Evolutionary conservation across 2,113 vertebrate genomes (phyloP), one percentile per base, ranked within the genome.

Genomic region (Hippocampus abdominalis): DNA sequence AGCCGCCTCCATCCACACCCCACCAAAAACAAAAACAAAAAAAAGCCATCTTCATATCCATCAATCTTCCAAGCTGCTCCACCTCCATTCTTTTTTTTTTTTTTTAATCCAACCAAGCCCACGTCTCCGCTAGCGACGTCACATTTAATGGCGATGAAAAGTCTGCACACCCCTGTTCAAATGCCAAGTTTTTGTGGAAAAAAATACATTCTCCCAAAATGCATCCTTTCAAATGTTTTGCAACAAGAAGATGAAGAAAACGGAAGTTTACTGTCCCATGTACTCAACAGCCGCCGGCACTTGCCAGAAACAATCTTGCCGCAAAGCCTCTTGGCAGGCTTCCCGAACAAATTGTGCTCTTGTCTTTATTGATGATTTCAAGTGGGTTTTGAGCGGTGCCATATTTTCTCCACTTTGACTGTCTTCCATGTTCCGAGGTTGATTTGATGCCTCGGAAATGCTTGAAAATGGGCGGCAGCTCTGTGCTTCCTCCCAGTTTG

Each of bases 1-100:
- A 73, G 63, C 85, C 85, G 89, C 81, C 79, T 79, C 81, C 84
- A 61, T 79, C 42, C 46, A 20, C 42, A 64, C n/a, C n/a, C 39
- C 39, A 39, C 16, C 3, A 21, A 42, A 62, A 32, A 39, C 21
- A 16, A 36, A 36, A 18, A 32, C 4, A 8, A 39, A 21, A 39
- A 51, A 75, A 62, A 42, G 1, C 20, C 39, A 18, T 66, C 21
- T 74, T 73, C 59, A 69, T 59, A 32, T 61, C 65, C 48, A 62
- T 74, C 74, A 64, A 25, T 68, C 62, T 56, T 63, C 61, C 74
- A 13, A 27, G 56, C 64, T 69, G 64, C 71, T 60, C 39, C 12
- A 36, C 64, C 54, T 69, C 76, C 66, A 68, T 48, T 1, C 59
- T 74, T 39, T 63, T 1, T 40, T 23, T 64, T 25, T 42, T 25